Evolutionary conservation across 2,113 vertebrate species (phyloP).

Genomic region (Thinocorus orbignyianus): DNA sequence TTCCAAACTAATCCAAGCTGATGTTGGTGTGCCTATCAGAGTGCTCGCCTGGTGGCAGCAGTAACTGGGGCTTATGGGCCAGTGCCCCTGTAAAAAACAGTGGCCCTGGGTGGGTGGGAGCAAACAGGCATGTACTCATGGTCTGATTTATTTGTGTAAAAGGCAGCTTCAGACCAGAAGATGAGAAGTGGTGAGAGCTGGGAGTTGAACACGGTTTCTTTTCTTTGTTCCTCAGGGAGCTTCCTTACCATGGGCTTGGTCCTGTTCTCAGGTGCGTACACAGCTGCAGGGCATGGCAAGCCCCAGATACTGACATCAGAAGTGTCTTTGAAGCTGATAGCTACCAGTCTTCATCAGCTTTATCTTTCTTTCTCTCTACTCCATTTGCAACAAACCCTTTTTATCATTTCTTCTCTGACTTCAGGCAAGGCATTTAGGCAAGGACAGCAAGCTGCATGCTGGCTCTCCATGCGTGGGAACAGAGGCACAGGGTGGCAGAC

Average conservation of each 20-base stretch:
- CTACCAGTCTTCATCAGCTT: neutral
- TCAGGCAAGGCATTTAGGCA: neutral
- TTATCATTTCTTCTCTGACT: neutral
- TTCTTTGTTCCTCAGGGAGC: neutral
- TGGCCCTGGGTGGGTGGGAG: neutral
- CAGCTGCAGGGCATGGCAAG: neutral
- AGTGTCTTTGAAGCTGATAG: neutral
- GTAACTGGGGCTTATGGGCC: neutral
- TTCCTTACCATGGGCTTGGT: neutral
- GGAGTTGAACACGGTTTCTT: neutral
- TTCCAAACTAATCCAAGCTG: neutral
- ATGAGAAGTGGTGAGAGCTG: accelerated
- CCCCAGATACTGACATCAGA: neutral
- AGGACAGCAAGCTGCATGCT: neutral
- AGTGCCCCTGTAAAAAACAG: neutral
- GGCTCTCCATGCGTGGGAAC: neutral
- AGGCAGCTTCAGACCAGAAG: neutral
- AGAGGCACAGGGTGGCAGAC: neutral
- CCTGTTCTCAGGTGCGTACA: accelerated
- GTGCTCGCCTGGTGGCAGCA: neutral
- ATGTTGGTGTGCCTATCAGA: neutral
- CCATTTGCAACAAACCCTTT: neutral
- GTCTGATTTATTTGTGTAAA: neutral
- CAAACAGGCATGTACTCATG: neutral
- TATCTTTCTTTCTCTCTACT: neutral